A percentile compares a stretch with the other conserved stretches of the same genome.
Evolutionary conservation across 2,888 invertebrate species (phyloP).

Genomic region (Ochropleura leucogaster): DNA sequence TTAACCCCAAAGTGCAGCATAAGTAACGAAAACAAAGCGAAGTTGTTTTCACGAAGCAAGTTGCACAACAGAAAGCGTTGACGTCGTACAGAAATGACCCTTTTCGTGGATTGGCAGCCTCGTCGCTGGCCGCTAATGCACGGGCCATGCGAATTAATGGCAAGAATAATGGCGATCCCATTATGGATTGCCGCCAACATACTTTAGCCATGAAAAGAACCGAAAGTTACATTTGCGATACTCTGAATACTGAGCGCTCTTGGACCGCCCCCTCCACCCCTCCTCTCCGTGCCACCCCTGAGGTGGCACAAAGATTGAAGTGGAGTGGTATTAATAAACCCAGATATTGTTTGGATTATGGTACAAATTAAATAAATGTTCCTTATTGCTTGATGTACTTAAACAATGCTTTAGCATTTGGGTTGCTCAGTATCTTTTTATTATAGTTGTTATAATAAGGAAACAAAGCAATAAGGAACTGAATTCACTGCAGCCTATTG

Average conservation of each 20-base stretch:
- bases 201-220: slow-evolving; percentile 91
- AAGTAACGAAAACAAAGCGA: slow-evolving; percentile 46
- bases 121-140: slow-evolving; percentile 88
- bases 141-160: slow-evolving; percentile 90
- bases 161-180: slow-evolving; percentile 91
- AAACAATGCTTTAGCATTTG: slow-evolving; percentile 34
- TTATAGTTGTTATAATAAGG: slow-evolving; percentile 24
- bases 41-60: slow-evolving; percentile 62
- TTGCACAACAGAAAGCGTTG: slow-evolving; percentile 67
- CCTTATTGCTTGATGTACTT: slow-evolving; percentile 59
- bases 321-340: slow-evolving; percentile 77
- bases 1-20: slow-evolving; percentile 46
- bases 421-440: slow-evolving; percentile 42
- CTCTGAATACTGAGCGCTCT: slow-evolving; percentile 90
- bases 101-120: slow-evolving; percentile 86
- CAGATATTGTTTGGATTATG: slow-evolving; percentile 72
- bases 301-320: slow-evolving; percentile 75
- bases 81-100: slow-evolving; percentile 79
- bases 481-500: slow-evolving; percentile 26
- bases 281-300: slow-evolving; percentile 64
- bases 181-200: slow-evolving; percentile 91
- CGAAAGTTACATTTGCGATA: slow-evolving; percentile 91
- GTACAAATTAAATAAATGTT: slow-evolving; percentile 71
- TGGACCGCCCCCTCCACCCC: slow-evolving; percentile 73
- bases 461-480: slow-evolving; percentile 26